Base-by-base conservation (phyloP, 1,140 invertebrate species). In the Apolygus lucorum region DNA sequence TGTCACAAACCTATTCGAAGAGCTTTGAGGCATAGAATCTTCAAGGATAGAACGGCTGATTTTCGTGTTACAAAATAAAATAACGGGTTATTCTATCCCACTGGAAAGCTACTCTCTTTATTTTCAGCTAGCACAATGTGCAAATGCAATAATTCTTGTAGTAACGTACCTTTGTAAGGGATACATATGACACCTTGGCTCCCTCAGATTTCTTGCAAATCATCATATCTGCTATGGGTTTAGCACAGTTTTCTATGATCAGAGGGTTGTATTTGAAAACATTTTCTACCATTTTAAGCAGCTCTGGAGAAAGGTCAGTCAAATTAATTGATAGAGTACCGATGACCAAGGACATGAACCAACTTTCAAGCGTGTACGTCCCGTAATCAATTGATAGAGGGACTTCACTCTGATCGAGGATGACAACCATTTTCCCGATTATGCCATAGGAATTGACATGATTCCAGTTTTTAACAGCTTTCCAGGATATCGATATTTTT, bases 321-420 rank as follows among this genome's bases (percentile, higher is more conserved):
- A 27, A 67, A 42, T 72, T 72, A 11, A 72, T 72, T 67, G 49
- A 62, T n/a, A 28, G 14, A 26, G 68, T 59, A 2, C 71, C 71
- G 2, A 69, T 67, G 1, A 72, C 52, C 29, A 72, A 25, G 21
- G 52, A 65, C 52, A 64, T 72, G 22, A 72, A 69, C 71, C 71
- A 72, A 62, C 26, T 52, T 24, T 69, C 42, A n/a, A 67, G 28
- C 0, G 63, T 62, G 17, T 66, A 28, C n/a, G 27, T 21, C 11
- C 67, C 71, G 28, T 63, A 63, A 26, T 72, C 68, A 8, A 72
- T 21, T 29, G 28, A 29, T 2, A 72, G 27, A 21, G 68, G 63
- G 11, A 72, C 11, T 21, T 72, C 68, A 17, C 25, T 52, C 1
- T 62, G 22, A 63, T 72, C 71, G 1, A 72, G 25, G 11, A 69